Evolutionary conservation across 2,113 vertebrate species (phyloP).

Genomic region (Cyprinodon brontotheroides): DNA sequence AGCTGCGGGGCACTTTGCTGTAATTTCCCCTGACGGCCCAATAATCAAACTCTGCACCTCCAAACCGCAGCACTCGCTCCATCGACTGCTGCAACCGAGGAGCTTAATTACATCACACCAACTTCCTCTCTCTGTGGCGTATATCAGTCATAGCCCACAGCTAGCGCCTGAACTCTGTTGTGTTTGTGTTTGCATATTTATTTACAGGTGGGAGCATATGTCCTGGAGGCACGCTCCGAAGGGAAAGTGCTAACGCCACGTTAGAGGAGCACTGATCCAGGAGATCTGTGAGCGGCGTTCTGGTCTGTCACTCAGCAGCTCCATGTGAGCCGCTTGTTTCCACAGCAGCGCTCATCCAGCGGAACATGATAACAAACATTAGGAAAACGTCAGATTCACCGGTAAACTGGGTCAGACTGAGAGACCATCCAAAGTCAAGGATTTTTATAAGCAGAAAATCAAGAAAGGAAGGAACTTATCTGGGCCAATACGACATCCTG

Average conservation of each 20-base stretch:
- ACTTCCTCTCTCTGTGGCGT: conserved; percentile 59
- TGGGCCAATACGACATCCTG: not conserved
- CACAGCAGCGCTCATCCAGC: conserved; percentile 16
- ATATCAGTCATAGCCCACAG: conserved; percentile 71
- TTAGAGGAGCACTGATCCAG: conserved; percentile 42
- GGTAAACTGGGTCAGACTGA: not conserved
- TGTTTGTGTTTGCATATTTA: conserved; percentile 70
- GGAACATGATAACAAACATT: conserved; percentile 3
- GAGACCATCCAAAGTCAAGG: not conserved
- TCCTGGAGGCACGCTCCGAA: conserved; percentile 67
- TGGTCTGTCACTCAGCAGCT: conserved; percentile 47
- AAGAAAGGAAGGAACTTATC: too few species aligned
- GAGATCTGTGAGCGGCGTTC: conserved; percentile 44
- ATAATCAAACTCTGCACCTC: conserved; percentile 69
- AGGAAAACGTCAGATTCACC: not conserved
- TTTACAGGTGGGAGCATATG: conserved; percentile 73
- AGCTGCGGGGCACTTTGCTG: conserved; percentile 68
- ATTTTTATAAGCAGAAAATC: too few species aligned
- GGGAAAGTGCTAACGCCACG: conserved; percentile 61
- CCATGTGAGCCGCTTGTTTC: conserved; percentile 19
- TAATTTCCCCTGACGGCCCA: conserved; percentile 73
- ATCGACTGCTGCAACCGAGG: conserved; percentile 65
- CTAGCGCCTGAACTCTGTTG: conserved; percentile 63
- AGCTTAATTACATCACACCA: conserved; percentile 74
- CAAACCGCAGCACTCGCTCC: conserved; percentile 48